A percentile compares a stretch with the other conserved stretches of the same genome.
These are phyloP conservation scores for Luscinia luscinia DNA, from an alignment of 2,797 vertebrate genomes.

Conservation along the genomic window DNA sequence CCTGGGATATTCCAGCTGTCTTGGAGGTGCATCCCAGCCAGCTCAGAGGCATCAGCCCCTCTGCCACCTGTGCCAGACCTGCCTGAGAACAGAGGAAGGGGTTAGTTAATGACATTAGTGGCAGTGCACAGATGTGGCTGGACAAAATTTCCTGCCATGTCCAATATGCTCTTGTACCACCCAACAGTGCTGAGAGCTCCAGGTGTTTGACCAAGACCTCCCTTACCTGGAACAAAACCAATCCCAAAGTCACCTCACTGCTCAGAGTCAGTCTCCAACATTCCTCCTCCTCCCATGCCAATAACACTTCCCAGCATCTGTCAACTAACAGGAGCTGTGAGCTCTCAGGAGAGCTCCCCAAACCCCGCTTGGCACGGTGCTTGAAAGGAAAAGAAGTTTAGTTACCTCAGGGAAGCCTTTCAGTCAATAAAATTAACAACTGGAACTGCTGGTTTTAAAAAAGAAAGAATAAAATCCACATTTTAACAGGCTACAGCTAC, in stretches of 20 bases:
- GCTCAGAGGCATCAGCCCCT: background rate
- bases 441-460: conserved; percentile 30
- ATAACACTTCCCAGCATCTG: background rate
- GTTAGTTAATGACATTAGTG: background rate
- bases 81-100: background rate
- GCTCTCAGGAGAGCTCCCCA: background rate
- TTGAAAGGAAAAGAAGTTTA: background rate
- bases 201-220: background rate
- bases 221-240: fast-evolving
- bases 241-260: background rate
- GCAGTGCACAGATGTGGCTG: fast-evolving
- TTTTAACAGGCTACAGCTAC: conserved; percentile 54
- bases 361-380: background rate
- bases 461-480: conserved; percentile 9
- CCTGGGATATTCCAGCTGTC: background rate
- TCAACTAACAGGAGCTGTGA: background rate
- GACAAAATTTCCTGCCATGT: background rate
- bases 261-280: background rate
- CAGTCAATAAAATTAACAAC: conserved; percentile 20
- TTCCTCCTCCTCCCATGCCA: background rate
- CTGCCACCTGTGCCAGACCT: background rate
- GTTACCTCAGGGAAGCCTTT: background rate
- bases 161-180: background rate
- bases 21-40: background rate
- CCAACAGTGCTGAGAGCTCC: background rate